phyloP scores from a whole-genome alignment of 2,888 invertebrate species.

The Embidobia sp. region DNA sequence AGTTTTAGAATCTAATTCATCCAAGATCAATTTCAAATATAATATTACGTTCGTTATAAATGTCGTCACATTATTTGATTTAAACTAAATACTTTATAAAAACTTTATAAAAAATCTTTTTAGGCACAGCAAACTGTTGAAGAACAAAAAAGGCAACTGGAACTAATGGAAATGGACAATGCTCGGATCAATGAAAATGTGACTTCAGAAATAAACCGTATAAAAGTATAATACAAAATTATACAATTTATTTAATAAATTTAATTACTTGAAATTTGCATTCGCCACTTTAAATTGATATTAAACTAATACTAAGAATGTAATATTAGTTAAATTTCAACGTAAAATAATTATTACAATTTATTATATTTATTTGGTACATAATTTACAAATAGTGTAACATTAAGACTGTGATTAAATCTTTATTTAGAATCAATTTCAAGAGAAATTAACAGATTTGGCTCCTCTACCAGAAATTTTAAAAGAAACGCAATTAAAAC shows the following conservation, averaged over 20 bases:
- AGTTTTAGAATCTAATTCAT: too few species aligned
- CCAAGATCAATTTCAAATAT: too few species aligned
- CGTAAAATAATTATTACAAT: background rate
- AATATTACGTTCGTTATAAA: too few species aligned
- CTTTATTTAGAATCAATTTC: conserved; percentile 84
- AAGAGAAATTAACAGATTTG: conserved; percentile 87
- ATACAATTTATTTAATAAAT: conserved; percentile 1
- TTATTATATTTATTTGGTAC: background rate
- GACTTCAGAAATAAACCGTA: conserved; percentile 86
- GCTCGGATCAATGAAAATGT: conserved; percentile 88
- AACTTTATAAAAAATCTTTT: background rate
- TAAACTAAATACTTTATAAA: too few species aligned
- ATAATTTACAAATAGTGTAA: too few species aligned
- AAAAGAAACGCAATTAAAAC: conserved; percentile 86
- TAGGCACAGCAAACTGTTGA: conserved; percentile 88
- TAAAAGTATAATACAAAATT: conserved; percentile 83
- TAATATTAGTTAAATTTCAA: too few species aligned
- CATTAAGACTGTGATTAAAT: too few species aligned
- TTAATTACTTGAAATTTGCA: too few species aligned
- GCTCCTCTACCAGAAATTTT: conserved; percentile 87
- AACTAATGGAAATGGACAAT: conserved; percentile 88
- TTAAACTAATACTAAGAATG: too few species aligned
- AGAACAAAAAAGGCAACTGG: conserved; percentile 87
- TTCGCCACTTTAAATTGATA: too few species aligned
- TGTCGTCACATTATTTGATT: too few species aligned